Evolutionary conservation across 1,140 invertebrate genomes (phyloP), one percentile per base, ranked within the genome.

Genomic region (Hypsibius dujardini): DNA sequence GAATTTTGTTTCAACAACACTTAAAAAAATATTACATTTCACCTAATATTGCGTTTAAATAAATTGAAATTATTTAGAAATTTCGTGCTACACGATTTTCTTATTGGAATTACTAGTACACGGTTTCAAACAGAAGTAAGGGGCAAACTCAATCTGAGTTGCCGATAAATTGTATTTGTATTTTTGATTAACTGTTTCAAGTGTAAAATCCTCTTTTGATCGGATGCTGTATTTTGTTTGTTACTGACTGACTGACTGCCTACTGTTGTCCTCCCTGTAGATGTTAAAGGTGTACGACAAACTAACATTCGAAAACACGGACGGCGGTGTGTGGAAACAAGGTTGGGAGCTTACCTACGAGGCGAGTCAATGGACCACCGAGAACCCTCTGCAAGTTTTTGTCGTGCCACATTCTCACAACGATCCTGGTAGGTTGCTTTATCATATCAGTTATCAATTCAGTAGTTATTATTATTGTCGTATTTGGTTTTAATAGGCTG

Each of bases 301-400:
- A 73, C 79, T 97, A 72, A 84, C 86, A 73, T 99, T 98, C 84
- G 90, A 94, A 74, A 95, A 99, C 82, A 81, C 85, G 42, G 90
- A 98, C 82, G 95, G 95, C 1, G 95, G 95, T 3, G 92, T 86
- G 0, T 99, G 95, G 95, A 99, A 98, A 79, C 95, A 99, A 82
- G 95, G 92, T 0, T 96, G 90, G 90, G 84, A 89, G 74, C 86
- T 98, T 28, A 83, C 85, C 72, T 91, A 93, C 72, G 84, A 90
- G 76, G 81, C 84, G 14, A 81, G 85, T 59, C 85, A 89, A 72
- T 94, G 89, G 85, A 87, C 85, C 77, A 80, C 82, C 14, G 84
- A 87, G 72, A 87, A 88, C 75, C 91, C 90, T 77, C 81, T 98
- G 0, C 89, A 89, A 81, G 90, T 98, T 0, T 92, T 95, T 79